Evolutionary conservation across 1,140 invertebrate species (phyloP), one percentile per base, ranked within the genome.

Genomic region (Tetramorium alpestre): DNA sequence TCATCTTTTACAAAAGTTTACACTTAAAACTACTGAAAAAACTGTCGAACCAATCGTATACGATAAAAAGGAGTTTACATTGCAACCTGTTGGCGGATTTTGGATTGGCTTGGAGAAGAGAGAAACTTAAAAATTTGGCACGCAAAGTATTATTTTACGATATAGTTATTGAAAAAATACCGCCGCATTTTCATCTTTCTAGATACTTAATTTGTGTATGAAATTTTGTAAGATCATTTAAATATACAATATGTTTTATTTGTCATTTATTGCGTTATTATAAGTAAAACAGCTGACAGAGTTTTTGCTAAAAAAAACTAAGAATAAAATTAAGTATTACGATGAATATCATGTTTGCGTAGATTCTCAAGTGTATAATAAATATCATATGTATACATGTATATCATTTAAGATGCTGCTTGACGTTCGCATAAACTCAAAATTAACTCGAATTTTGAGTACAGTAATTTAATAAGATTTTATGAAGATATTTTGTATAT

Each of bases 21-120:
- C 28, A 28, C 28, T 28, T 28, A 28, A 28, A 28, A 28, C 28
- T 28, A 28, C 2, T 28, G 28, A 28, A 28, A 28, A 28, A 28
- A 28, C 28, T 28, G 28, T 28, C 28, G 28, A 28, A 41, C 41
- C 41, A 41, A 8, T 41, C 0, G 41, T 41, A 8, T 41, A 7
- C 41, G 4, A 8, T 41, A 41, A 41, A 41, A 41, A 41, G 0
- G 41, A 41, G 41, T 41, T 8, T 41, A 41, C 41, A 11, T 86
- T 93, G 62, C 85, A 51, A 11, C 80, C 88, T 7, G 85, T 90
- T 33, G 87, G 65, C 47, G 94, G 94, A 7, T 92, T 94, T 72
- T 94, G 92, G 92, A 67, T 94, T 2, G 88, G 86, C 13, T 65
- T 95, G 6, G 91, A 91, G 49, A 87, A 80, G 8, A 90, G 90